A percentile compares a stretch with the other conserved stretches of the same genome.
These are phyloP conservation scores for Clytia hemisphaerica DNA, from an alignment of 30 jellyfish, hydroid and myxozoan species.

Conservation along the genomic window DNA sequence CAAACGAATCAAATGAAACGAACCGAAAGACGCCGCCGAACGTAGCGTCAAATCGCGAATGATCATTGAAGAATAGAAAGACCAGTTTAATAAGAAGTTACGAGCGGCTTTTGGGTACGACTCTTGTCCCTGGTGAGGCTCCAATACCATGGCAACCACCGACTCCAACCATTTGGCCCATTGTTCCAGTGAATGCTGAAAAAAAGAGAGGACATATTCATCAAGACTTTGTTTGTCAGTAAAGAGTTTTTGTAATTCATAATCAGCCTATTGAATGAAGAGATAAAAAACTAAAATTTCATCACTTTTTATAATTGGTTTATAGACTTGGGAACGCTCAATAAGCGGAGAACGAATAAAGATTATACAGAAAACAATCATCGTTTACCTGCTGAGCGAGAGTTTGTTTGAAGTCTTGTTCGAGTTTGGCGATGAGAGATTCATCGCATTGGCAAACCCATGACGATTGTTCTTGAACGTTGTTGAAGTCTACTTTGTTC, in stretches of 20 bases:
- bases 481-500: constrained; percentile 86
- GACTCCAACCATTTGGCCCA: constrained; percentile 97
- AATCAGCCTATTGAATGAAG: too few relatives aligned
- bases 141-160: constrained; percentile 84
- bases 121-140: constrained; percentile 73
- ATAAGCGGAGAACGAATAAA: too few relatives aligned
- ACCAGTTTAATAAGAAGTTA: constrained; percentile 88
- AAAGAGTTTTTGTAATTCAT: too few relatives aligned
- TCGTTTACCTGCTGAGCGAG: constrained; percentile 90
- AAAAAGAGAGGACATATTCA: neutral
- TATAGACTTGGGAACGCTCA: too few relatives aligned
- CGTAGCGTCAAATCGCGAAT: constrained; percentile 93
- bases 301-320: too few relatives aligned
- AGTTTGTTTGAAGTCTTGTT: constrained; percentile 81
- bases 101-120: constrained; percentile 94
- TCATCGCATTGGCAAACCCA: constrained; percentile 99
- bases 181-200: constrained; percentile 92
- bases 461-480: constrained; percentile 97
- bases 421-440: constrained; percentile 66
- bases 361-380: too few relatives aligned
- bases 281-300: too few relatives aligned
- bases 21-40: constrained; percentile 97
- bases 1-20: constrained; percentile 85
- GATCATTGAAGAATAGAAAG: constrained; percentile 91
- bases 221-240: too few relatives aligned